Conservation (phyloP, 1,140 invertebrate species). For the Brachystomella parvula region DNA sequence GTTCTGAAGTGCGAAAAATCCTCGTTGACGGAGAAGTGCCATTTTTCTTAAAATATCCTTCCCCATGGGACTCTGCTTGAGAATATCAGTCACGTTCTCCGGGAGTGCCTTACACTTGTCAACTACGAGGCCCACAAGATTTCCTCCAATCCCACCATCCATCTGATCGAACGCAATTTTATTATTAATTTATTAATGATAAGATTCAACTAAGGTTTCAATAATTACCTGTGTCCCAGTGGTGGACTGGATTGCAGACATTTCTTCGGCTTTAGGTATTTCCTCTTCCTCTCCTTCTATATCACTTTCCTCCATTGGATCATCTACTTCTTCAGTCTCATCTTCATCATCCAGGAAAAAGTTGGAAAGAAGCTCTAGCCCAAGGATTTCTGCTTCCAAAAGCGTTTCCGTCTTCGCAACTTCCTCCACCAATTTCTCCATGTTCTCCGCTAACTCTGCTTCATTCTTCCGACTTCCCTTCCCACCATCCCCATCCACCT, state of each 20-base stretch:
- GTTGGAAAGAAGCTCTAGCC: constrained; percentile 30
- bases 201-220: too few relatives aligned
- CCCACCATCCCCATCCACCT: constrained; percentile 45
- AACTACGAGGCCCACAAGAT: too few relatives aligned
- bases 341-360: constrained; percentile 26
- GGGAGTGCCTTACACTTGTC: constrained; percentile 43
- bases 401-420: not conserved
- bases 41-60: not conserved
- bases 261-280: too few relatives aligned
- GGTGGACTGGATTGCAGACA: too few relatives aligned
- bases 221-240: too few relatives aligned
- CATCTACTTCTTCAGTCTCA: constrained; percentile 4
- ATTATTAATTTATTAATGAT: too few relatives aligned
- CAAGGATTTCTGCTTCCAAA: constrained; percentile 18
- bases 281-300: not conserved
- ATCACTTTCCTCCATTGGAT: not conserved
- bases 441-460: constrained; percentile 46
- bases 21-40: not conserved
- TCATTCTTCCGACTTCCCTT: constrained; percentile 42
- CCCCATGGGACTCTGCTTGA: not conserved
- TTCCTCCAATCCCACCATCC: too few relatives aligned
- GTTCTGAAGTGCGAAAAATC: not conserved
- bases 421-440: constrained; percentile 47
- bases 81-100: not conserved
- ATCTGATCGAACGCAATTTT: too few relatives aligned